phyloP scores from a whole-genome alignment of 2,113 vertebrate species.

The Apus apus region DNA sequence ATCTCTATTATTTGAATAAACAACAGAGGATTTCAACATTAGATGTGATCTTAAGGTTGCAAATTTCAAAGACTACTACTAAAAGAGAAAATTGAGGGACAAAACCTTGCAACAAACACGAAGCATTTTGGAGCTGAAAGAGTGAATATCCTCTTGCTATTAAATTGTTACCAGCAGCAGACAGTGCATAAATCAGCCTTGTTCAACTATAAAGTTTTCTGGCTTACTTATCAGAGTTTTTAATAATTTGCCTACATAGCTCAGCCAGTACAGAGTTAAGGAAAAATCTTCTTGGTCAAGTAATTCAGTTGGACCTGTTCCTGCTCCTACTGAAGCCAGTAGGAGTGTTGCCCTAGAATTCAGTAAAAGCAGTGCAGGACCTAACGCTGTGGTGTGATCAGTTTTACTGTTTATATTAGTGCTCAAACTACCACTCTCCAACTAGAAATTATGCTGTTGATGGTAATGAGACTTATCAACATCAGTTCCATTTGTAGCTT shows the following conservation, averaged over 20 bases:
- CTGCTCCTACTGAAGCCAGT: neutral
- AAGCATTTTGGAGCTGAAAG: neutral
- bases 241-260: constrained; percentile 12
- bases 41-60: neutral
- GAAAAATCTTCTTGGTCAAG: constrained; percentile 12
- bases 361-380: neutral
- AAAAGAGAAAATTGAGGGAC: neutral
- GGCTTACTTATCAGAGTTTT: constrained; percentile 12
- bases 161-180: neutral
- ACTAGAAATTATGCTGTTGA: neutral
- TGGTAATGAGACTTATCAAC: constrained; percentile 27
- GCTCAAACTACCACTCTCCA: neutral
- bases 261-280: constrained; percentile 16
- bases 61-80: neutral
- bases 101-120: neutral
- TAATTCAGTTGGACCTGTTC: constrained; percentile 38
- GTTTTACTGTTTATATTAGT: neutral
- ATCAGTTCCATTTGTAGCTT: constrained; percentile 39
- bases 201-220: constrained; percentile 49
- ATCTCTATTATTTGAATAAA: neutral
- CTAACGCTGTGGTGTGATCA: neutral
- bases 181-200: neutral
- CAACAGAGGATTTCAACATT: neutral
- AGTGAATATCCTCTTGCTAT: neutral
- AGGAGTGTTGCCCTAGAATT: neutral